phyloP scores from a whole-genome alignment of 2,797 vertebrate species.

The Spheniscus humboldti region DNA sequence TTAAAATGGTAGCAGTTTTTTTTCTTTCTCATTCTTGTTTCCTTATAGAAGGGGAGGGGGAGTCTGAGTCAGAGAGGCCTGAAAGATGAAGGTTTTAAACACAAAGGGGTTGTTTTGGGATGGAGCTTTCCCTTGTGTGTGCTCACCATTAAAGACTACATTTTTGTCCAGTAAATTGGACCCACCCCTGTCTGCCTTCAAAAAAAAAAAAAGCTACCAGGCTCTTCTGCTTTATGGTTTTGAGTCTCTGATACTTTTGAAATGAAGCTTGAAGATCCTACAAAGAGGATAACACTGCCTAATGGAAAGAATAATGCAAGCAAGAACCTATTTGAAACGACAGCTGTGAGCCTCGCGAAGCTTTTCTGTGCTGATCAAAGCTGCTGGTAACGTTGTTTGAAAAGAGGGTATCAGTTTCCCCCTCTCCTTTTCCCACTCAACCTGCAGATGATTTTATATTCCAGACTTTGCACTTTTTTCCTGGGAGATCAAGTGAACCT shows the following conservation, averaged over 20 bases:
- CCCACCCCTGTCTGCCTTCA: slow-evolving; percentile 46
- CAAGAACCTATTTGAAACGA: slow-evolving; percentile 41
- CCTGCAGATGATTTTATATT: background rate
- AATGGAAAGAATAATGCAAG: slow-evolving; percentile 54
- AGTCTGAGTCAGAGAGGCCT: background rate
- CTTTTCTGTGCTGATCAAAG: slow-evolving; percentile 16
- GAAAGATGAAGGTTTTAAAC: slow-evolving; percentile 28
- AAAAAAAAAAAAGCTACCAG: background rate
- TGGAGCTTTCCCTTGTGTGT: slow-evolving; percentile 36
- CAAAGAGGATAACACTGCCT: slow-evolving; percentile 39
- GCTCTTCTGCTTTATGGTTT: slow-evolving; percentile 48
- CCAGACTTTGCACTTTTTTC: background rate
- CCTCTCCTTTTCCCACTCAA: background rate
- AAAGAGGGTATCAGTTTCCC: background rate
- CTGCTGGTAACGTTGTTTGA: background rate
- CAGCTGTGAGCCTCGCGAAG: slow-evolving; percentile 16
- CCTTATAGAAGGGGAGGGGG: background rate
- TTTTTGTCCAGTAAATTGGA: slow-evolving; percentile 34
- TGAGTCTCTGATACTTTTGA: slow-evolving; percentile 48
- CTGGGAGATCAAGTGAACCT: background rate
- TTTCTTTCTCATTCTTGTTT: background rate
- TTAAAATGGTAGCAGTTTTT: background rate
- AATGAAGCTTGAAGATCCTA: slow-evolving; percentile 42
- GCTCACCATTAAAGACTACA: slow-evolving; percentile 27
- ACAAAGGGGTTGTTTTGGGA: slow-evolving; percentile 50